Base-by-base conservation (phyloP, 2,888 invertebrate species). In the Polylopha cassiicola region DNA sequence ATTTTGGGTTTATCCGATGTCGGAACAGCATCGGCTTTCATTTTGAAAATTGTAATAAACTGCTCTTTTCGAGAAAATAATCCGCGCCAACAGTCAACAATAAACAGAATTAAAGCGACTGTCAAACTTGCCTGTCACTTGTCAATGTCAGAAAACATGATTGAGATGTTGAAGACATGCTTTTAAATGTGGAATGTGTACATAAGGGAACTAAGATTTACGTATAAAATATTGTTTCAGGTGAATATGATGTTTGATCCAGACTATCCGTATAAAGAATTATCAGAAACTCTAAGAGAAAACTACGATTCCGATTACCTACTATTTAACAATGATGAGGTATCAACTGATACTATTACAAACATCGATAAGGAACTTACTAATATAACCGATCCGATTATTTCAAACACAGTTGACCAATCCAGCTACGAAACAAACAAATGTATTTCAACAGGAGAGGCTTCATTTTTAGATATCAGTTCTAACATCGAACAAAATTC, bases 1-100 rank as follows among this genome's bases (percentile, higher is more conserved):
- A 88, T 74, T 75, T 87, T 87, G 9, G 80, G 73, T 59, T 85
- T 84, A 38, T 82, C 81, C 6, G 68, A 53, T 13, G 73, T 43
- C 28, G 63, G 50, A 17, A 61, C 58, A 11, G 59, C 46, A 20
- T 84, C 84, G 4, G 47, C 55, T 60, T 82, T 82, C 81, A 84
- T 84, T 47, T 54, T 73, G 23, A 32, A 39, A 31, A 9, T 27
- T 36, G 20, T 39, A 22, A 17, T 26, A 34, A 30, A 47, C 46
- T 23, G 34, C 50, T 45, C 48, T 27, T 24, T 33, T 44, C 20
- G 21, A 27, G 51, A 47, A 46, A 48, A 51, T 46, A 41, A 51
- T 49, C 38, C 46, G 48, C 42, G 28, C 23, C 23, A 16, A 44
- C 32, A 18, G n/a, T 37, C 39, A 44, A 43, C 43, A 43, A 43